These are phyloP conservation scores for Diaprepes abbreviatus DNA, from an alignment of 2,888 invertebrate genomes.

Conservation along the genomic window DNA sequence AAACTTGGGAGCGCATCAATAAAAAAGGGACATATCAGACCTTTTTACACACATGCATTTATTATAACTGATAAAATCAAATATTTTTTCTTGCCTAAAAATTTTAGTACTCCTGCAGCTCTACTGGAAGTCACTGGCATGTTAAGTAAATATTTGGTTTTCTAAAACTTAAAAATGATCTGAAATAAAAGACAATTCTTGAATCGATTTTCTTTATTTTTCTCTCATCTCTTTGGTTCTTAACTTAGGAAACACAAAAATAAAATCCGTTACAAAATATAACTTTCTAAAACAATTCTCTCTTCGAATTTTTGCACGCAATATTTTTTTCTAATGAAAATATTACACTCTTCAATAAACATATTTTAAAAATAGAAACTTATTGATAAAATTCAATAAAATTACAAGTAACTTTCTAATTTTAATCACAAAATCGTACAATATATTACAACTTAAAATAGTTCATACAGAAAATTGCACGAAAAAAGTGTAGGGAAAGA, in stretches of 20 bases:
- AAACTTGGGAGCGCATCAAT: too few species aligned
- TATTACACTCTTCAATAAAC: constrained; percentile 8
- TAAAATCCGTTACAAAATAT: constrained; percentile 28
- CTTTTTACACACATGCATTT: too few species aligned
- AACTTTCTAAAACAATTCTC: constrained; percentile 5
- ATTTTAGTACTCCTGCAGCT: too few species aligned
- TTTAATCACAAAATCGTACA: constrained; percentile 9
- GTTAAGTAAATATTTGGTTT: too few species aligned
- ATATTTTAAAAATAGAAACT: background rate
- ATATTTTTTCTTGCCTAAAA: too few species aligned
- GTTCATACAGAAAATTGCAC: constrained; percentile 5
- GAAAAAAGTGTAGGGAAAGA: too few species aligned
- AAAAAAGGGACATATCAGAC: too few species aligned
- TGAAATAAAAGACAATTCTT: background rate
- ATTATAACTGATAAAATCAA: too few species aligned
- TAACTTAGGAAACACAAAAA: constrained; percentile 43
- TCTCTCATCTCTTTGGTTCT: constrained; percentile 56
- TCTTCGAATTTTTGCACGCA: background rate
- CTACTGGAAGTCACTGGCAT: too few species aligned
- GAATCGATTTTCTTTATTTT: constrained; percentile 30
- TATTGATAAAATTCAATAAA: background rate
- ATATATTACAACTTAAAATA: constrained; percentile 7
- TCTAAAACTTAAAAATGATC: too few species aligned
- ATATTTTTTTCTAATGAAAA: constrained; percentile 2
- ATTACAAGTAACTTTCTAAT: constrained; percentile 1